phyloP scores from a whole-genome alignment of 2,888 invertebrate genomes.

The Monochamus alternatus region DNA sequence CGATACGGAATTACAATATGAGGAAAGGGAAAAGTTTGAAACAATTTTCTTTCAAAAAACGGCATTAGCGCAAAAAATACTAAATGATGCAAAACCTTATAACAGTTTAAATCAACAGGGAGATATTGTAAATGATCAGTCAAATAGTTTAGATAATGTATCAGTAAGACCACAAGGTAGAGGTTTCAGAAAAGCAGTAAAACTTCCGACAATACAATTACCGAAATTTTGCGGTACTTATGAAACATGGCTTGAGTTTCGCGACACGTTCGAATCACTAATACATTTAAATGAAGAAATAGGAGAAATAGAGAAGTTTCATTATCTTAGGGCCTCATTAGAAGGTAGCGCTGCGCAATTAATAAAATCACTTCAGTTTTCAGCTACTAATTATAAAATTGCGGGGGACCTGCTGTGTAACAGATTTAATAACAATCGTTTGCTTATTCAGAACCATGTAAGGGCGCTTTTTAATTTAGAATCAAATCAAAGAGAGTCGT shows the following conservation, averaged over 20 bases:
- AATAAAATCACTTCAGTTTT: background rate
- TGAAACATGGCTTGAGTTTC: constrained; percentile 11
- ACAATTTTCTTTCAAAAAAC: background rate
- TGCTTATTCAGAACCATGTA: constrained; percentile 5
- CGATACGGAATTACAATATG: background rate
- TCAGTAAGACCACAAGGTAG: background rate
- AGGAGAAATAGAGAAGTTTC: constrained; percentile 6
- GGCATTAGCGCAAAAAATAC: background rate
- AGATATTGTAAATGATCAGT: background rate
- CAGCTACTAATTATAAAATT: background rate
- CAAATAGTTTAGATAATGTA: background rate
- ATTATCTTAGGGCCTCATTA: constrained; percentile 6
- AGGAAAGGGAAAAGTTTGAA: constrained; percentile 8
- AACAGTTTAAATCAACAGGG: background rate
- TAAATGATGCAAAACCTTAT: background rate
- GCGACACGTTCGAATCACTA: background rate
- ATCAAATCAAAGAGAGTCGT: background rate
- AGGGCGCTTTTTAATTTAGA: constrained; percentile 12
- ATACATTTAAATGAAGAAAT: constrained; percentile 3
- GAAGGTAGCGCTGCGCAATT: background rate
- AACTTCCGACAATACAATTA: constrained; percentile 4
- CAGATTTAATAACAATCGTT: constrained; percentile 8
- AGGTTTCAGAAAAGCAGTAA: background rate
- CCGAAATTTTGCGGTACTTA: background rate
- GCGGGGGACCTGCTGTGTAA: background rate